Evolutionary conservation across 2,113 vertebrate genomes (phyloP), one percentile per base, ranked within the genome.

Genomic region (Dolichallabes microphthalmus): DNA sequence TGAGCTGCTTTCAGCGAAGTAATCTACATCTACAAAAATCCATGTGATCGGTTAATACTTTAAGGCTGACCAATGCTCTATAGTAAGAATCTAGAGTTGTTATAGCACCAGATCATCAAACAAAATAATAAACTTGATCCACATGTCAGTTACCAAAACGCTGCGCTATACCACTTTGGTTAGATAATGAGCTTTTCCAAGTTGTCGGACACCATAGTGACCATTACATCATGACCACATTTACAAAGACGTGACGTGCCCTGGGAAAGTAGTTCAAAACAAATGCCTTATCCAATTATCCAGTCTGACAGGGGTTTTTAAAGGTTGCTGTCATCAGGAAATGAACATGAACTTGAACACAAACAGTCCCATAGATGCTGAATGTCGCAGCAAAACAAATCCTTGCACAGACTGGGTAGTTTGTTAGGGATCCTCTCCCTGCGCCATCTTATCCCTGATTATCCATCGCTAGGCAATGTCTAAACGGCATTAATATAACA

Each of bases 371-470:
- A 15, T 27, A n/a, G 0, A 53, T 53, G 22, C 50, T 75, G 35
- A 63, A 75, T 20, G 25, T 45, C 12, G 63, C 64, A 73, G 84
- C 30, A 22, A 80, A 79, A 82, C 69, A 68, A 3, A 13, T 45
- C 60, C 2, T 63, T 45, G 32, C 9, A 68, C 50, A 69, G 50
- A 52, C 63, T 63, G 60, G 14, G 14, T 77, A 35, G 74, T 58
- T 45, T 3, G 30, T 25, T 82, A 76, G 20, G 22, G 85, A 30
- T 60, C 73, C 80, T 30, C 78, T 52, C 78, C 81, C 61, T 83
- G 80, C 86, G 64, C 63, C 86, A 87, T 83, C 64, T 83, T 79
- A 76, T 64, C 63, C 19, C 73, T 15, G 73, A 68, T 84, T 64
- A 35, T 2, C 57, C 39, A 75, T 53, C n/a, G 20, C 57, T n/a